Base-by-base conservation (phyloP, 1,140 invertebrate genomes). In the Brachionus sp. region DNA sequence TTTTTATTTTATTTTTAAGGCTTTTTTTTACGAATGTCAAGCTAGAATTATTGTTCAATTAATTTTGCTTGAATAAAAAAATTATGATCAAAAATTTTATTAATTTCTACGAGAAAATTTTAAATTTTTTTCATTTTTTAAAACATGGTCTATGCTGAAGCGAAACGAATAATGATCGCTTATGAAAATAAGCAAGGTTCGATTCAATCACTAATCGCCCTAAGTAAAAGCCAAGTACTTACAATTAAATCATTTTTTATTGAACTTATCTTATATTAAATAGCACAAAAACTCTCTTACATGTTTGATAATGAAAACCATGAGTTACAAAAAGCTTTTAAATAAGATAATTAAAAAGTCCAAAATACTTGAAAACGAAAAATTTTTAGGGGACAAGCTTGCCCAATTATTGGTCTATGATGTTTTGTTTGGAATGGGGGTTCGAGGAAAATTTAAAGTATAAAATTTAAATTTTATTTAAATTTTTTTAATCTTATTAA, bases 401-500 rank as follows among this genome's bases (percentile, higher is more conserved):
- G 77, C 77, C 9, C 50, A 80, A n/a, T 37, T 80, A n/a, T 66
- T 80, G 13, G 77, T 80, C n/a, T 80, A 80, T 66, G 77, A 80
- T 29, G 77, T 80, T 12, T 80, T 80, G 39, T 80, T 80, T 25
- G 77, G 77, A 29, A 80, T 80, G 77, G 77, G 77, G 19, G 77
- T 80, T 19, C 39, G 77, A 57, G 77, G 77, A 19, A 80, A 80
- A 29, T 80, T 80, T 19, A 80, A 80, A 66, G 66, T 70, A 70
- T 39, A 35, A 35, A 12, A n/a, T 6, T 37, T 9, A 16, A 70
- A 35, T 70, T 37, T 16, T 42, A 16, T 12, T 0, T n/a, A 68
- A 3, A 10, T 37, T 37, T n/a, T n/a, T n/a, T n/a, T n/a, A n/a
- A n/a, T n/a, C n/a, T n/a, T n/a, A n/a, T n/a, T n/a, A n/a, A n/a